A percentile compares a stretch with the other conserved stretches of the same genome.
Evolutionary conservation across 2,797 vertebrate species (phyloP).

Genomic region (Neomorphus geoffroyi): DNA sequence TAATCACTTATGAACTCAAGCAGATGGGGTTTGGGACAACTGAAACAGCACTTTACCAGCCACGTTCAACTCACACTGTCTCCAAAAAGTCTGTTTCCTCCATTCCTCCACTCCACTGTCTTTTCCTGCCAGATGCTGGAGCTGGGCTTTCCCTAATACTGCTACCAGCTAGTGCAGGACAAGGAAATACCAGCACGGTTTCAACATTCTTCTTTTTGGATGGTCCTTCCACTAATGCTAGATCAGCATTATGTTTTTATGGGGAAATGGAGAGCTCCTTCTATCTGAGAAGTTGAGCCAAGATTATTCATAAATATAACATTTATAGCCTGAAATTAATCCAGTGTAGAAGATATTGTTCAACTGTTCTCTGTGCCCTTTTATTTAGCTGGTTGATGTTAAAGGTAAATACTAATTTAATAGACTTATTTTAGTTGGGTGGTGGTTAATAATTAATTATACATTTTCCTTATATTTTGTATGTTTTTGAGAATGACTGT

Average conservation of each 20-base stretch:
- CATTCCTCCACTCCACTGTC: not conserved
- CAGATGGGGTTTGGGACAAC: not conserved
- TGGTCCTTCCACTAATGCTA: not conserved
- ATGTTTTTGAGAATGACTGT: not conserved
- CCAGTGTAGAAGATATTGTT: not conserved
- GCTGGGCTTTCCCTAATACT: not conserved
- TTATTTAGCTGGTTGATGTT: not conserved
- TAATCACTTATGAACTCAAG: not conserved
- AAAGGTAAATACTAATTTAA: slow-evolving; percentile 4
- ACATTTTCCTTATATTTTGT: not conserved
- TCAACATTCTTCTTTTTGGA: not conserved
- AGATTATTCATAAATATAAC: not conserved
- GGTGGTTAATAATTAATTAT: not conserved
- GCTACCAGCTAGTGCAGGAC: not conserved
- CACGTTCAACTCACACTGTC: not conserved
- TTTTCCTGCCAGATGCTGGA: not conserved
- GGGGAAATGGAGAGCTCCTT: not conserved
- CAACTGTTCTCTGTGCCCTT: not conserved
- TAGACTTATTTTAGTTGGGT: not conserved
- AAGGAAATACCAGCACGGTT: not conserved
- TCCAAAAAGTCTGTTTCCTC: not conserved
- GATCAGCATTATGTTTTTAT: not conserved
- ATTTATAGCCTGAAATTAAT: not conserved
- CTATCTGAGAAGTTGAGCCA: not conserved
- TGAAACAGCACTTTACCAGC: not conserved